Base-by-base conservation (phyloP, 2,797 vertebrate species). In the Balearica regulorum region DNA sequence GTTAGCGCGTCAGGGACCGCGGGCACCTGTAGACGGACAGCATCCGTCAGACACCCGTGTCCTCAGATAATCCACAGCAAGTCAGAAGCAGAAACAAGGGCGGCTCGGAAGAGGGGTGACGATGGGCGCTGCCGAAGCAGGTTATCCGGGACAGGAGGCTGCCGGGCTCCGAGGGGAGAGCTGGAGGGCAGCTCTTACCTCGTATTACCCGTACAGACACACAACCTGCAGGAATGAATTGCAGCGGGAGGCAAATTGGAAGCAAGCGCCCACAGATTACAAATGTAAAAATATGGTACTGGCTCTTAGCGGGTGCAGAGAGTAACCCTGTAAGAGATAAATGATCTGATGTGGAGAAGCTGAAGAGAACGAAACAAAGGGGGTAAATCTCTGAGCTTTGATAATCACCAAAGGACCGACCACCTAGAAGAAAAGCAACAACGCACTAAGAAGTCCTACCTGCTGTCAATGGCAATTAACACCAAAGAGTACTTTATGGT, bases 11-110 rank as follows among this genome's bases (percentile, higher is more conserved):
- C 80, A 8, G 48, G 1, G 31, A n/a, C 48, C 64, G 25, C 4
- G 1, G 1, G 4, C 28, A 3, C 0, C 6, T 6, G 4, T 1
- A 16, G 76, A 39, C 2, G 72, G 80, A 49, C 28, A 10, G 0
- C 13, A 28, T 2, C 41, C 44, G 8, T 4, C 75, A 6, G 4
- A 2, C 35, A 22, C 5, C 31, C 7, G 0, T 4, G 8, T 7
- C 41, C 75, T 5, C 49, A 13, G 66, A 6, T 6, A 21, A 25
- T 0, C 39, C 80, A 8, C 48, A 7, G 69, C 41, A 1, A 4
- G 2, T 0, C 51, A 16, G 33, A 19, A 18, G 49, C 51, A 58
- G 70, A 9, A 22, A 33, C 46, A 28, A 62, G 46, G 55, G 39
- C 77, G 60, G 82, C 24, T 9, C 0, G 1, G 26, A 10, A n/a